Base-by-base conservation (phyloP, 2,888 invertebrate species). In the Penaeus monodon region DNA sequence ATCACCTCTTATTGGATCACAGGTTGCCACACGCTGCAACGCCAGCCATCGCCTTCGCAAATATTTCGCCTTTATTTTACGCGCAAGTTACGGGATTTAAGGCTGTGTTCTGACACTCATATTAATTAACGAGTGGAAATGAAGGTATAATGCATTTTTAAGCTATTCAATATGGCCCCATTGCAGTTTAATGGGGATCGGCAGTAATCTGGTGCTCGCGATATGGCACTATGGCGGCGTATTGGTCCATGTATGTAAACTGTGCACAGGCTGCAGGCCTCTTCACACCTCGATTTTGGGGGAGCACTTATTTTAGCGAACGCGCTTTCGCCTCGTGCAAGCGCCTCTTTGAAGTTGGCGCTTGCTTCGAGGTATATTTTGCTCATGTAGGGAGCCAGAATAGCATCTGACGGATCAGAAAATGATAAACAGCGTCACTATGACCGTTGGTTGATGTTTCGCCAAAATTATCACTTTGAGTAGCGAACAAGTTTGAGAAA, bases 401-500 rank as follows among this genome's bases (percentile, higher is more conserved):
- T 57, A 57, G 57, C 57, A 57, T 57, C 17, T 17, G 14, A 3
- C 14, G 17, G 57, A 57, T 20, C 57, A 57, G 57, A 57, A 57
- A 57, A 57, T 2, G 57, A 10, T 12, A 57, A 20, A 3, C 57
- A 57, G 3, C 57, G 57, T 17, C 57, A 57, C 17, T 14, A 14
- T 57, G 0, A 20, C 57, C 57, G 57, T 20, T 20, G 68, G 63
- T 68, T 63, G 49, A 63, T 29, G 65, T 33, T 24, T 20, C 86
- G 86, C 82, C 68, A 86, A 86, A 86, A 74, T 86, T 82, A 86
- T 49, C 27, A 49, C 68, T 79, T 70, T 17, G 66, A 66, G 78
- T 68, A 78, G 68, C 82, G n/a, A 77, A 86, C 88, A 88, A 89
- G 87, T 89, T 86, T 85, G 81, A 88, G 89, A 89, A 89, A 89